Evolutionary conservation across 1,140 invertebrate species (phyloP).

Genomic region (Drosophila setifemur): DNA sequence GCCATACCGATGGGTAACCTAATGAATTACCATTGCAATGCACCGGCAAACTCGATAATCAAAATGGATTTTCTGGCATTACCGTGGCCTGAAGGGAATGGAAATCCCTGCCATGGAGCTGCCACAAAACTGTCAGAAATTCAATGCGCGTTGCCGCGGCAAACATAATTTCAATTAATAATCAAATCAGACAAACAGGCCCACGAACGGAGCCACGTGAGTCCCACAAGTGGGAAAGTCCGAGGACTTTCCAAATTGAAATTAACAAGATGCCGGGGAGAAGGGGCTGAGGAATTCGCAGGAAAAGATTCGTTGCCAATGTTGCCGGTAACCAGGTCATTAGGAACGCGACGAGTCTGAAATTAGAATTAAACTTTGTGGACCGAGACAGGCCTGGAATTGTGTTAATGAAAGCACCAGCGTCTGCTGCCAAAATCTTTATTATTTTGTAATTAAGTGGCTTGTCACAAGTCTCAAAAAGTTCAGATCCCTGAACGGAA

Average conservation of each 20-base stretch:
- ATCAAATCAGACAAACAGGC: slow-evolving; percentile 63
- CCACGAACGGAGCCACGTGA: slow-evolving; percentile 38
- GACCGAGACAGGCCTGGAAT: slow-evolving; percentile 31
- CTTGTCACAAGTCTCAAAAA: slow-evolving; percentile 57
- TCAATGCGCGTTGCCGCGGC: slow-evolving; percentile 60
- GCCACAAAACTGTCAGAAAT: slow-evolving; percentile 73
- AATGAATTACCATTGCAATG: not conserved
- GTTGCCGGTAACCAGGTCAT: slow-evolving; percentile 68
- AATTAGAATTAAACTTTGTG: slow-evolving; percentile 62
- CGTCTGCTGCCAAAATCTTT: slow-evolving; percentile 68
- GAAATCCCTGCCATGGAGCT: slow-evolving; percentile 35
- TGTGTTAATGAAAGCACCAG: slow-evolving; percentile 66
- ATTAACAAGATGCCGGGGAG: slow-evolving; percentile 52
- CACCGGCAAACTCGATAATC: slow-evolving; percentile 4
- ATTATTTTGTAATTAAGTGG: slow-evolving; percentile 80
- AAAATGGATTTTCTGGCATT: slow-evolving; percentile 43
- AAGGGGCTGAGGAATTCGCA: not conserved
- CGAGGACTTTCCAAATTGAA: slow-evolving; percentile 62
- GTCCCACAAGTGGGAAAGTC: slow-evolving; percentile 50
- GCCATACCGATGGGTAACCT: not conserved
- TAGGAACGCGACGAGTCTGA: slow-evolving; percentile 46
- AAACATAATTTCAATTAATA: slow-evolving; percentile 77
- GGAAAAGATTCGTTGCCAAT: not conserved
- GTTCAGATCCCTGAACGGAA: slow-evolving; percentile 15
- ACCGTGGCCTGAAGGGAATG: slow-evolving; percentile 9